A percentile compares a stretch with the other conserved stretches of the same genome.
Evolutionary conservation across 1,140 invertebrate genomes (phyloP).

Genomic region (Platorchestia sp.): DNA sequence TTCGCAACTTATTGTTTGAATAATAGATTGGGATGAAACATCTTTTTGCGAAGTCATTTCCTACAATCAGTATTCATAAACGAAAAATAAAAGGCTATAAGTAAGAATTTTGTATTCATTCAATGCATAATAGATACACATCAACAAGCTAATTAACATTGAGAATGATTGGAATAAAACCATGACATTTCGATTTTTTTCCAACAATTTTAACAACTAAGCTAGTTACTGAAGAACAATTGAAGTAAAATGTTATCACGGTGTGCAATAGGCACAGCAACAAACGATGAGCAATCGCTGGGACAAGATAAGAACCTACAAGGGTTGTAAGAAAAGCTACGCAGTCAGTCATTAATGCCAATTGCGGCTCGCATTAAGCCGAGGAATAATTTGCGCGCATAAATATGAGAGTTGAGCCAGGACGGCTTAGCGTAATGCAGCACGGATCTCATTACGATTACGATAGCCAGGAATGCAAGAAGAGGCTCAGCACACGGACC

Average conservation of each 20-base stretch:
- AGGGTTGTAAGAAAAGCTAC: not conserved
- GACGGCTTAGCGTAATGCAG: constrained; percentile 7
- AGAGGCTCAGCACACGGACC: not conserved
- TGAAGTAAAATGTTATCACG: no score
- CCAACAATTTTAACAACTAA: no score
- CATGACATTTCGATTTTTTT: not conserved
- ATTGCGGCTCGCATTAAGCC: not conserved
- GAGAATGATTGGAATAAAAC: not conserved
- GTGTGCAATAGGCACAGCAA: not conserved
- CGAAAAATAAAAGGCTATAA: not conserved
- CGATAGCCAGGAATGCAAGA: not conserved
- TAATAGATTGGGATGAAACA: not conserved
- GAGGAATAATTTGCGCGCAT: not conserved
- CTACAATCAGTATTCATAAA: not conserved
- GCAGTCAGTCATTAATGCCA: not conserved
- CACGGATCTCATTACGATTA: constrained; percentile 20
- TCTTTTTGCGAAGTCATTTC: not conserved
- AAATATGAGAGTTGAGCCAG: not conserved
- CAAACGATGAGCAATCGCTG: not conserved
- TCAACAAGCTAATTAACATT: not conserved
- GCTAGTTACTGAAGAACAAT: no score
- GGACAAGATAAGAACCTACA: not conserved
- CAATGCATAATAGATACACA: not conserved
- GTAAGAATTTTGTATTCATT: not conserved
- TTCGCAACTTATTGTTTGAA: not conserved